Evolutionary conservation across 2,113 vertebrate genomes (phyloP).

Genomic region (Phoenicopterus ruber): DNA sequence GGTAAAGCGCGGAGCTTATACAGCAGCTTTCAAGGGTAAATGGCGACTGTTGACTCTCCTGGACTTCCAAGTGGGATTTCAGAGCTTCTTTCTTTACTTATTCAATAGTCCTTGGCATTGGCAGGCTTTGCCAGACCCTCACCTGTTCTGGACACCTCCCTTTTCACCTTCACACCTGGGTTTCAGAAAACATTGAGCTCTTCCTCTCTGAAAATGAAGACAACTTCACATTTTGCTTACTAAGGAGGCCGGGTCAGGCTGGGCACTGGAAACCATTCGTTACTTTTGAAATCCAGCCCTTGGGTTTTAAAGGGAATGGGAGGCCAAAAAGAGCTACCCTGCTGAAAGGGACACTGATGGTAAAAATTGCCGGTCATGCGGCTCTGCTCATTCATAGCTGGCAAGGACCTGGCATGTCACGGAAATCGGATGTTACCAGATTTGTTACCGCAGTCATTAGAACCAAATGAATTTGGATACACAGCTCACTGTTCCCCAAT

Average conservation of each 20-base stretch:
- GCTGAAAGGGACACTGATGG: neutral
- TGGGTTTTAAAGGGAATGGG: neutral
- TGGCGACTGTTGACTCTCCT: neutral
- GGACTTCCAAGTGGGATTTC: neutral
- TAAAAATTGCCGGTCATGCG: neutral
- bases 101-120: neutral
- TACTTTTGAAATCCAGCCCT: neutral
- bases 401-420: neutral
- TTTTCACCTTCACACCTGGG: neutral
- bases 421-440: neutral
- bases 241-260: neutral
- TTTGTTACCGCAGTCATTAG: neutral
- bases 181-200: neutral
- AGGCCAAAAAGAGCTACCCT: neutral
- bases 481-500: neutral
- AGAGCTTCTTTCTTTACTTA: neutral
- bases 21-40: neutral
- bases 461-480: neutral
- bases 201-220: neutral
- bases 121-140: neutral
- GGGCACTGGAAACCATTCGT: neutral
- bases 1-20: neutral
- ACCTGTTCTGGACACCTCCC: neutral
- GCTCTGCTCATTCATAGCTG: neutral
- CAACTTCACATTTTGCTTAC: neutral